Conservation (phyloP, 2,797 vertebrate species). For the Chaetodon trifasciatus region DNA sequence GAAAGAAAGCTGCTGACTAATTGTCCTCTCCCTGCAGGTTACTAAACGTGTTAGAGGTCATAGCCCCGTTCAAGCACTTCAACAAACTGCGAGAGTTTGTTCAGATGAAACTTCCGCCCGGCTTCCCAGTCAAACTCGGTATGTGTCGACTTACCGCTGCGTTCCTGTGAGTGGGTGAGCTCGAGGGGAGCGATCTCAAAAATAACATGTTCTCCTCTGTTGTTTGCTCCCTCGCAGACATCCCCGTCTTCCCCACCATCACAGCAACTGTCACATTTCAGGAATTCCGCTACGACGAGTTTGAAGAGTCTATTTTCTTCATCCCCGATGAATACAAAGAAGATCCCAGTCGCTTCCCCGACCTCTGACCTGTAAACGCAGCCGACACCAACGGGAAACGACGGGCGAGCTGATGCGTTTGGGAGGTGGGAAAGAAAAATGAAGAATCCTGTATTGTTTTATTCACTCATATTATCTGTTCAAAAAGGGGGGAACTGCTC, state of each 20-base stretch:
- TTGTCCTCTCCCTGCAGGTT: conserved; percentile 84
- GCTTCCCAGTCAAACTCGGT: conserved; percentile 97
- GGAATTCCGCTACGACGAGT: conserved; percentile 94
- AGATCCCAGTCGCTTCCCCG: conserved; percentile 95
- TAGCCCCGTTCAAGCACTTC: conserved; percentile 99
- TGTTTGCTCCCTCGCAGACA: conserved; percentile 81
- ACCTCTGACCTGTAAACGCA: conserved; percentile 86
- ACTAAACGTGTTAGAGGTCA: conserved; percentile 96
- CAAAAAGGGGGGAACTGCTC: conserved; percentile 45
- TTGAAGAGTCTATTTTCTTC: conserved; percentile 92
- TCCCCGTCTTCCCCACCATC: conserved; percentile 97
- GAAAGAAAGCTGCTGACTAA: conserved; percentile 5
- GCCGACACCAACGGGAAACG: conserved; percentile 37
- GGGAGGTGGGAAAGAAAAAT: conserved; percentile 18
- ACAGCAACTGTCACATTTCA: conserved; percentile 99
- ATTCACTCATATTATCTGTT: conserved; percentile 47
- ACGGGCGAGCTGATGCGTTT: conserved; percentile 30
- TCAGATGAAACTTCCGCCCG: conserved; percentile 98
- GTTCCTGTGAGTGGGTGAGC: conserved; percentile 3
- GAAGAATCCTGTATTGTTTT: conserved; percentile 50
- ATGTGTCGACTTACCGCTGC: conserved; percentile 12
- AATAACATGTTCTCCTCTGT: conserved; percentile 3
- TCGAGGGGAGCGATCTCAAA: not conserved
- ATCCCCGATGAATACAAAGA: conserved; percentile 95
- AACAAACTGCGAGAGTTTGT: conserved; percentile 98